Conservation (phyloP, 2,888 invertebrate species). For the Diarsia dahlii region DNA sequence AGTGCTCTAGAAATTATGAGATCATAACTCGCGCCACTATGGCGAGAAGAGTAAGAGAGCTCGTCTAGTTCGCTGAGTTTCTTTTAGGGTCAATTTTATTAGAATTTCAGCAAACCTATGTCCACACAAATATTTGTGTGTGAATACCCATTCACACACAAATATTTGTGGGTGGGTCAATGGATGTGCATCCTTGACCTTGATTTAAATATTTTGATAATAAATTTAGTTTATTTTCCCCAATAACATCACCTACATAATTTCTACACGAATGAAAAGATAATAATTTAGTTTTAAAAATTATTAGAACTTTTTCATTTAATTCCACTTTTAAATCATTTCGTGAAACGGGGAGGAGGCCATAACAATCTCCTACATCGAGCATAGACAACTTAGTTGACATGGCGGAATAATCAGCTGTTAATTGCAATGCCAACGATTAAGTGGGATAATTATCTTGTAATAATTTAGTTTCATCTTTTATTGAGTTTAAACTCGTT, state of each 20-base stretch:
- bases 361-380: slow-evolving; percentile 46
- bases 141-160: too few species aligned
- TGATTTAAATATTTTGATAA: neutral
- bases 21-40: neutral
- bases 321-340: neutral
- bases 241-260: neutral
- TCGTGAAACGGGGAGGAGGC: slow-evolving; percentile 44
- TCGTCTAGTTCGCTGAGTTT: neutral
- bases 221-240: neutral
- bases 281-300: neutral
- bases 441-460: slow-evolving; percentile 72
- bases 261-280: neutral
- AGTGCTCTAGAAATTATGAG: too few species aligned
- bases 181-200: slow-evolving; percentile 19
- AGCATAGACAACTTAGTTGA: slow-evolving; percentile 76
- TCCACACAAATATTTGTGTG: neutral
- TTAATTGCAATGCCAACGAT: slow-evolving; percentile 87
- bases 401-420: slow-evolving; percentile 90
- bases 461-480: slow-evolving; percentile 62
- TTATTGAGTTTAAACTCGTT: slow-evolving; percentile 62
- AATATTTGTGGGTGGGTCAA: neutral
- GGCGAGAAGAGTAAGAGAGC: neutral
- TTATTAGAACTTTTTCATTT: neutral
- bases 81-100: neutral
- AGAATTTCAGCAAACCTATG: neutral